phyloP scores from a whole-genome alignment of 2,113 vertebrate species.

The Phocoena phocoena region DNA sequence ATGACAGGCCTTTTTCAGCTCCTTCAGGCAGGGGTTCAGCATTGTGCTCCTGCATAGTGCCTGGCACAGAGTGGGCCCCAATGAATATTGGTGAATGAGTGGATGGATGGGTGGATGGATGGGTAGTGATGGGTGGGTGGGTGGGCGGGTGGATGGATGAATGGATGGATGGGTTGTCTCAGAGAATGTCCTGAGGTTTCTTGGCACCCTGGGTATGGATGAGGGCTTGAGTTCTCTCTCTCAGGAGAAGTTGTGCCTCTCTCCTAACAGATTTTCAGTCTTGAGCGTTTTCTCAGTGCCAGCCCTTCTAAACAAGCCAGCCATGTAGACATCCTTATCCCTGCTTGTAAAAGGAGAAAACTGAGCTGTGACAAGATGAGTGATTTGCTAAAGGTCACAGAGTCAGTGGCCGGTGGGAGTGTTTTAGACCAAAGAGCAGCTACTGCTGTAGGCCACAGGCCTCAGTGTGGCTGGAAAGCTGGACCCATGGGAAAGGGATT shows the following conservation, averaged over 20 bases:
- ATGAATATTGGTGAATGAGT: neutral
- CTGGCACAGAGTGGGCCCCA: neutral
- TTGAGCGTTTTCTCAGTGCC: neutral
- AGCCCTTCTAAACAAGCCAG: neutral
- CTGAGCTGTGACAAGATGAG: neutral
- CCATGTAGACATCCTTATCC: neutral
- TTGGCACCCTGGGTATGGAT: neutral
- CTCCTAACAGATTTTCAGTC: neutral
- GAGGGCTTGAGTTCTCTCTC: neutral
- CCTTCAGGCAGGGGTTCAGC: neutral
- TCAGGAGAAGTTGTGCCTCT: neutral
- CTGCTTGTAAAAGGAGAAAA: neutral
- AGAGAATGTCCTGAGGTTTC: neutral
- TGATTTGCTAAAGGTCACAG: neutral
- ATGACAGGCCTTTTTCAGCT: neutral
- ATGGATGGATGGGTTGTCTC: neutral
- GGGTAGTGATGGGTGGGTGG: neutral
- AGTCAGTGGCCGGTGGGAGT: neutral
- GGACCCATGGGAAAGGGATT: neutral
- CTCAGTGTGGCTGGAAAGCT: neutral
- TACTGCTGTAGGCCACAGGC: neutral
- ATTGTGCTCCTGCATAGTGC: neutral
- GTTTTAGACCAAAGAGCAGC: neutral
- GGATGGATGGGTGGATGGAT: neutral
- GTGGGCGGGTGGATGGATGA: rapidly evolving